Evolutionary conservation across 1,140 invertebrate genomes (phyloP).

Genomic region (Drosophila varians): DNA sequence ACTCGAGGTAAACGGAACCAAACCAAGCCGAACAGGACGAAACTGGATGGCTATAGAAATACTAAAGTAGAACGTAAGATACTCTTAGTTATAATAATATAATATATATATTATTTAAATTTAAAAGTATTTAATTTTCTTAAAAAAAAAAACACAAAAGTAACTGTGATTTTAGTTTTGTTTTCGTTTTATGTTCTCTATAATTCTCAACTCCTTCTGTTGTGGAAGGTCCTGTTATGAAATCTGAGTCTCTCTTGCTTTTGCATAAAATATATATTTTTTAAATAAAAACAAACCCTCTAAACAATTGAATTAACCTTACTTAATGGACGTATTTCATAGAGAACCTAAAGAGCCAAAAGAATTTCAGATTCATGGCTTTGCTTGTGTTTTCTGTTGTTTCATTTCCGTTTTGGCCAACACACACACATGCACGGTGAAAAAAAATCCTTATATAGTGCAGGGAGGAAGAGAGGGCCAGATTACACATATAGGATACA

Average conservation of each 20-base stretch:
- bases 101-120: too few relatives aligned
- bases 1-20: conserved; percentile 61
- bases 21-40: conserved; percentile 10
- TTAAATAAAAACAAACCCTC: neutral
- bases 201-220: too few relatives aligned
- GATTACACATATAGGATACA: conserved; percentile 1
- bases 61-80: neutral
- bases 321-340: neutral
- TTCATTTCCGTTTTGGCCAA: conserved; percentile 63
- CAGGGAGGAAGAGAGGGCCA: too few relatives aligned
- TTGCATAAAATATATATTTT: too few relatives aligned
- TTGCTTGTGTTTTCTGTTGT: conserved; percentile 67
- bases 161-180: too few relatives aligned
- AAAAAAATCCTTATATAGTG: neutral
- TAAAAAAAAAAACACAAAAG: too few relatives aligned
- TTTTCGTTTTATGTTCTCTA: too few relatives aligned
- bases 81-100: neutral
- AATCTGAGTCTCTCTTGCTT: too few relatives aligned
- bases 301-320: neutral
- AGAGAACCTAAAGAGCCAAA: conserved; percentile 23
- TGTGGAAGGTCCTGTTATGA: too few relatives aligned
- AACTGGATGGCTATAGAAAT: neutral
- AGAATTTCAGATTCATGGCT: conserved; percentile 77
- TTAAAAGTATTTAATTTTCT: too few relatives aligned
- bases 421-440: conserved; percentile 14